These are phyloP conservation scores for Agelastica alni DNA, from an alignment of 2,888 invertebrate genomes.

Conservation along the genomic window DNA sequence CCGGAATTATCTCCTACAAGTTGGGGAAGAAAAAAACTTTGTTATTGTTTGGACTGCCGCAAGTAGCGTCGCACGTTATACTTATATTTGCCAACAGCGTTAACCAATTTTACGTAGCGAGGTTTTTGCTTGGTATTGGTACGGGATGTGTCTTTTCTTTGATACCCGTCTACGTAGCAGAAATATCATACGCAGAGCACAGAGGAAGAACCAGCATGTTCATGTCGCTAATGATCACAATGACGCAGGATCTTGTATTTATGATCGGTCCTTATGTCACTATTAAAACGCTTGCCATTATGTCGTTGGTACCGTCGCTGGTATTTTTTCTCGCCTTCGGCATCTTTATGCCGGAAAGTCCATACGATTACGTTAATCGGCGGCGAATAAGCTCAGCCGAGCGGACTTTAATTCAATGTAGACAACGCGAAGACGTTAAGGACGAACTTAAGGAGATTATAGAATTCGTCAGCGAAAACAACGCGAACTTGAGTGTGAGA, in stretches of 20 bases:
- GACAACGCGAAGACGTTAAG: constrained; percentile 27
- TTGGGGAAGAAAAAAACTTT: constrained; percentile 71
- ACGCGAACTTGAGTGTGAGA: constrained; percentile 14
- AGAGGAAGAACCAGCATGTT: constrained; percentile 61
- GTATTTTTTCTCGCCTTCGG: constrained; percentile 37
- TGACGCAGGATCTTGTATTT: constrained; percentile 34
- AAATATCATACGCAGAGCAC: constrained; percentile 77
- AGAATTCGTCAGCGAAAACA: constrained; percentile 28
- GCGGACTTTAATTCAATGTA: constrained; percentile 66
- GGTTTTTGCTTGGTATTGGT: constrained; percentile 66
- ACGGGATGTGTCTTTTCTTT: constrained; percentile 72
- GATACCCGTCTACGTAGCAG: constrained; percentile 83
- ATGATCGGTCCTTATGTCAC: constrained; percentile 38
- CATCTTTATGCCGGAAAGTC: constrained; percentile 40
- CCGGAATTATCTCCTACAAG: constrained; percentile 34
- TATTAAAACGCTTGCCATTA: constrained; percentile 33
- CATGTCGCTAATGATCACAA: constrained; percentile 31
- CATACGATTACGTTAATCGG: constrained; percentile 33
- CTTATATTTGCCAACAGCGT: constrained; percentile 36
- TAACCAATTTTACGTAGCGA: constrained; percentile 57
- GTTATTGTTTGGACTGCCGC: constrained; percentile 66
- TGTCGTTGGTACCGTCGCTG: constrained; percentile 34
- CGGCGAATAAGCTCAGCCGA: constrained; percentile 63
- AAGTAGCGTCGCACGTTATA: constrained; percentile 58
- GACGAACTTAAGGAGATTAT: constrained; percentile 37